These are phyloP conservation scores for Nyctibius bracteatus DNA, from an alignment of 2,113 vertebrate genomes.

Conservation along the genomic window DNA sequence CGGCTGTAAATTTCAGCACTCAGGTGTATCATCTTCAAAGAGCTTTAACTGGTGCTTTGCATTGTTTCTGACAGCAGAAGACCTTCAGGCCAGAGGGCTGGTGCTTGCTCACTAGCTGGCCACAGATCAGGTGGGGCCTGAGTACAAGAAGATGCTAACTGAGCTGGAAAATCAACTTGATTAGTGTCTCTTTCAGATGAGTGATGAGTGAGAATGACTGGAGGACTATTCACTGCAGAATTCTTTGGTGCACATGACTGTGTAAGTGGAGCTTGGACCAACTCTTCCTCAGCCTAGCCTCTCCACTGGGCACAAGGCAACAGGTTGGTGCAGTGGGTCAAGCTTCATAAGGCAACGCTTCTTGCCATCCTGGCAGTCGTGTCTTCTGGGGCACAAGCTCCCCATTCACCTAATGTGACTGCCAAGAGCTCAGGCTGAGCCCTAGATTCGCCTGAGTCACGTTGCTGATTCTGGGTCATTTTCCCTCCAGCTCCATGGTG, in stretches of 20 bases:
- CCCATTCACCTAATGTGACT: fast-evolving
- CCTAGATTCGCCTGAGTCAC: not conserved
- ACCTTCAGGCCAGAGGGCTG: not conserved
- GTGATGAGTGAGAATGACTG: not conserved
- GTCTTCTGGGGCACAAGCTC: not conserved
- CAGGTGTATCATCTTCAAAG: not conserved
- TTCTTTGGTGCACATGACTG: not conserved
- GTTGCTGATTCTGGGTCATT: not conserved
- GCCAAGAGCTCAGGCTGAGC: not conserved
- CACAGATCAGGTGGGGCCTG: not conserved
- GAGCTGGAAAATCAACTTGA: not conserved
- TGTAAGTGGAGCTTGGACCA: not conserved
- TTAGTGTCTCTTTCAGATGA: not conserved
- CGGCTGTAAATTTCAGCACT: not conserved
- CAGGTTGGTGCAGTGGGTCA: not conserved
- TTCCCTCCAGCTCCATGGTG: not conserved
- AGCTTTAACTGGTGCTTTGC: not conserved
- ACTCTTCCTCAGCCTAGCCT: not conserved
- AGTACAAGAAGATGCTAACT: not conserved
- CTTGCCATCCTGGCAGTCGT: not conserved
- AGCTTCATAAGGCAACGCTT: not conserved
- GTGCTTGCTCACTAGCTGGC: not conserved
- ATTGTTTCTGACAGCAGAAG: not conserved
- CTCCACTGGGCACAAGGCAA: not conserved
- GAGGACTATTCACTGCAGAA: not conserved